Evolutionary conservation across 2,888 invertebrate species (phyloP).

Genomic region (Cephus pygmeus): DNA sequence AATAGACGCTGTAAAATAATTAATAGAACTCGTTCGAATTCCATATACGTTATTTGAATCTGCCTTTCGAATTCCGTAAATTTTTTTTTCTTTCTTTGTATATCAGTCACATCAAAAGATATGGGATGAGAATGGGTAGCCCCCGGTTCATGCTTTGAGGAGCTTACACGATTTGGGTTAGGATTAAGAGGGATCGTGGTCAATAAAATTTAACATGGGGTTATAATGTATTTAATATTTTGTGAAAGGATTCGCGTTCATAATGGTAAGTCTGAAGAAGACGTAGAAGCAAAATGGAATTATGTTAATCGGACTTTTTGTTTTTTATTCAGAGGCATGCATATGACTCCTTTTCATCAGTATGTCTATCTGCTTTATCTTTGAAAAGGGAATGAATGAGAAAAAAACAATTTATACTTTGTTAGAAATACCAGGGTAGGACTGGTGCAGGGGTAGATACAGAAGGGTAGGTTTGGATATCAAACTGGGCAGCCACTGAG

Average conservation of each 20-base stretch:
- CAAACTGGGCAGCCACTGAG: constrained; percentile 13
- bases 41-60: neutral
- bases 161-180: neutral
- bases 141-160: neutral
- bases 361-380: neutral
- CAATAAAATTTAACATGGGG: neutral
- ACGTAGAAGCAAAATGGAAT: neutral
- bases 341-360: neutral
- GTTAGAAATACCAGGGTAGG: neutral
- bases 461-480: constrained; percentile 1
- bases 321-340: neutral
- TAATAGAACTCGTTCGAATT: neutral
- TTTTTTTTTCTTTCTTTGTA: neutral
- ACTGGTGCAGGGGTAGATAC: neutral
- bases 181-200: neutral
- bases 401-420: too few species aligned
- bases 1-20: neutral
- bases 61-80: neutral
- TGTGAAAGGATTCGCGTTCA: neutral
- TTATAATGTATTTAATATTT: neutral
- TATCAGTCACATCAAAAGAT: neutral
- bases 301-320: neutral
- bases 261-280: neutral
- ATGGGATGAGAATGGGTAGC: neutral
- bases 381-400: neutral